These are phyloP conservation scores for Catalaphyllia jardinei DNA, from an alignment of 64 coral and sea anemone genomes.

Conservation along the genomic window DNA sequence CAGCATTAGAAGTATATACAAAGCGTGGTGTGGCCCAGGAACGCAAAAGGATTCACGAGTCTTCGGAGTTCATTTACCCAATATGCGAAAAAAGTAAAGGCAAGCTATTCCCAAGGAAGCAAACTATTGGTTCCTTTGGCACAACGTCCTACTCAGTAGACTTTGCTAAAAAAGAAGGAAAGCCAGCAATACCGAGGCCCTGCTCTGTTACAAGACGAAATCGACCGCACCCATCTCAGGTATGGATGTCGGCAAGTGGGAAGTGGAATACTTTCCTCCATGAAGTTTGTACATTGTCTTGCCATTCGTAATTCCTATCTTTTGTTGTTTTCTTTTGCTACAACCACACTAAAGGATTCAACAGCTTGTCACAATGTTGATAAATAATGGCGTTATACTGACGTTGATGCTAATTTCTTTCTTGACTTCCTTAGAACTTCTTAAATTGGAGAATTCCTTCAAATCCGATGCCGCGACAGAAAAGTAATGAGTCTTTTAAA, in stretches of 20 bases:
- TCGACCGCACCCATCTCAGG: conserved; percentile 64
- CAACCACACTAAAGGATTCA: no score
- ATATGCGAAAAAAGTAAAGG: background rate
- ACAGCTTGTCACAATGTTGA: background rate
- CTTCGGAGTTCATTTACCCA: conserved; percentile 45
- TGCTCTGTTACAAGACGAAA: conserved; percentile 44
- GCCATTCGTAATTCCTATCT: no score
- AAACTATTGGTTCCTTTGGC: no score
- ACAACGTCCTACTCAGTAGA: conserved; percentile 60
- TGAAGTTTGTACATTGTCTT: no score
- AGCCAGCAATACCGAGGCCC: conserved; percentile 31
- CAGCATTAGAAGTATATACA: background rate
- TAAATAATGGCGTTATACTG: background rate
- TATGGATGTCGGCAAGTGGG: background rate
- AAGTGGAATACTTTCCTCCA: no score
- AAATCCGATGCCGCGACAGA: background rate
- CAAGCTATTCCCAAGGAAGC: background rate
- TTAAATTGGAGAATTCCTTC: conserved; percentile 42
- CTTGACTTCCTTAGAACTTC: conserved; percentile 19
- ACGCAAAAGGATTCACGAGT: conserved; percentile 61
- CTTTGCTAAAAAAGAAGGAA: conserved; percentile 51
- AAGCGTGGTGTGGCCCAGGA: conserved; percentile 4
- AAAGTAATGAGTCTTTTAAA: background rate
- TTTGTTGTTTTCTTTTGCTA: no score
- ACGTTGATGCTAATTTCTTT: background rate